Conservation (phyloP, 2,113 vertebrate species). For the Sterna hirundo region DNA sequence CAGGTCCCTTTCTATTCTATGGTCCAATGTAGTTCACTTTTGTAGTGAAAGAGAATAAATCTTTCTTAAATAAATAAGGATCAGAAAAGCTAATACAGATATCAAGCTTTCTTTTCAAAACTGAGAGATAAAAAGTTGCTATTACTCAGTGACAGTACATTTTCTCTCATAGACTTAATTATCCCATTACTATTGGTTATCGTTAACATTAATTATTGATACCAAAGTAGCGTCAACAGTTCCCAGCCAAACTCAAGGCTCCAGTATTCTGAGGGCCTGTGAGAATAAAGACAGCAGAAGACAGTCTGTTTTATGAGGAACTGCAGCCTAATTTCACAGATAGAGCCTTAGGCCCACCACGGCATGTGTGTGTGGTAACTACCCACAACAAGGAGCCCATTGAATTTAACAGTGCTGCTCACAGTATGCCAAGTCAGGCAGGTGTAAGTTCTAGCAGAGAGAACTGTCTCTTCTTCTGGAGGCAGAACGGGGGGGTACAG, state of each 20-base stretch:
- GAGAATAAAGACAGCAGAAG: neutral
- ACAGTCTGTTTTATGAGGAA: neutral
- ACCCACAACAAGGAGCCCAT: neutral
- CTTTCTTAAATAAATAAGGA: neutral
- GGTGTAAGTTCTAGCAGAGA: neutral
- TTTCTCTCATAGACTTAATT: conserved; percentile 33
- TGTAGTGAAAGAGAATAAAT: neutral
- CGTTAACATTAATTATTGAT: conserved; percentile 44
- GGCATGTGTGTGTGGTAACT: neutral
- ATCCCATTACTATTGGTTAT: neutral
- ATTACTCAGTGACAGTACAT: neutral
- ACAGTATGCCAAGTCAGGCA: neutral
- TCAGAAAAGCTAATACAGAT: neutral
- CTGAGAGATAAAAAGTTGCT: neutral
- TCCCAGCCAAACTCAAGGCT: neutral
- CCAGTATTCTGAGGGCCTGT: neutral
- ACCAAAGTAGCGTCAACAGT: neutral
- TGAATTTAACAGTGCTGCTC: neutral
- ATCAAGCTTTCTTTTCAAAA: neutral
- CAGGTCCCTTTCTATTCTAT: neutral
- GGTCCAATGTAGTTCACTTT: neutral
- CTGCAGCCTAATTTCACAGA: neutral
- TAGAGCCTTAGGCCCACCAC: neutral
- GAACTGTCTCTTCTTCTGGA: no score
- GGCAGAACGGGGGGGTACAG: neutral